Evolutionary conservation across 2,888 invertebrate species (phyloP).

Genomic region (Phorcus lineatus): DNA sequence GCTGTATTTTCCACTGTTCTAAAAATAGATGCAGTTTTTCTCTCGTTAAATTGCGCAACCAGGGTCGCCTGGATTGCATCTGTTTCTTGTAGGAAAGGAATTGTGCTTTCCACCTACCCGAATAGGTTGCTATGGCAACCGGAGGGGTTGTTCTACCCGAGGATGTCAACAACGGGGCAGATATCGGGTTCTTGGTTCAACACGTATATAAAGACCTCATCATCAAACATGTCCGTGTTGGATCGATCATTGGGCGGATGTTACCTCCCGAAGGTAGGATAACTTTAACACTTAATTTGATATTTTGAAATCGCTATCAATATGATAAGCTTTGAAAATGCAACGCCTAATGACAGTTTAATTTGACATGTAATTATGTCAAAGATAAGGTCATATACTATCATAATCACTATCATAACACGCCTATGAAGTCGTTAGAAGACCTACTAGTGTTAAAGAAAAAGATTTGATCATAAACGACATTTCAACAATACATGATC

Average conservation of each 20-base stretch:
- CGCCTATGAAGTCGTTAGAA: too few relatives aligned
- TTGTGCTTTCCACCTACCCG: too few relatives aligned
- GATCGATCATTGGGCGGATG: background rate
- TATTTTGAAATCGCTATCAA: background rate
- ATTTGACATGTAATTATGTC: too few relatives aligned
- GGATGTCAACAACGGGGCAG: background rate
- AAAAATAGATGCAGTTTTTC: background rate
- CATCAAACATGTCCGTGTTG: background rate
- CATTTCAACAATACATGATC: too few relatives aligned
- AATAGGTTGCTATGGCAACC: background rate
- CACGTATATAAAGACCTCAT: background rate
- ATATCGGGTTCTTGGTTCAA: background rate
- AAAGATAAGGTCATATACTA: too few relatives aligned
- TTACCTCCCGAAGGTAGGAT: background rate
- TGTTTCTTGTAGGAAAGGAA: background rate
- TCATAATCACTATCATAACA: too few relatives aligned
- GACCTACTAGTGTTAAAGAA: too few relatives aligned
- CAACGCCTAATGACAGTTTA: too few relatives aligned
- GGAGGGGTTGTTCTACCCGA: background rate
- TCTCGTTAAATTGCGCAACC: background rate
- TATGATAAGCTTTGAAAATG: background rate
- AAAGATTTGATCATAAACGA: too few relatives aligned
- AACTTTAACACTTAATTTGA: background rate
- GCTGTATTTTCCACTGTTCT: background rate
- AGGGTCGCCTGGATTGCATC: background rate